phyloP scores from a whole-genome alignment of 1,140 invertebrate species.

The Caenorhabditis inopinata region DNA sequence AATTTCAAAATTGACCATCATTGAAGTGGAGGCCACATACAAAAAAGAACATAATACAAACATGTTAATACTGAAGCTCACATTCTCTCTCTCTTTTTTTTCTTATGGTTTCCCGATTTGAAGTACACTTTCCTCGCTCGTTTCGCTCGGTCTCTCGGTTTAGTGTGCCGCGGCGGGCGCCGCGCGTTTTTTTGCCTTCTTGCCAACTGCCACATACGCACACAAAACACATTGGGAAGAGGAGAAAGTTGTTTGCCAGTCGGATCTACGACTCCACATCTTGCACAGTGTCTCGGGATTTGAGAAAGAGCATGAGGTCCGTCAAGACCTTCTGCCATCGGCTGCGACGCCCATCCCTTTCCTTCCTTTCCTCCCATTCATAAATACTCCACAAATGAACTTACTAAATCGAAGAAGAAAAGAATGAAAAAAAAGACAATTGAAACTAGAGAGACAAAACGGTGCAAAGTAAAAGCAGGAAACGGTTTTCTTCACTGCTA shows the following conservation, averaged over 20 bases:
- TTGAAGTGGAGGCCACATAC: background rate
- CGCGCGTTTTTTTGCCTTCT: slow-evolving; percentile 30
- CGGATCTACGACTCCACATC: slow-evolving; percentile 28
- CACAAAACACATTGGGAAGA: slow-evolving; percentile 21
- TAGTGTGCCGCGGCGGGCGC: slow-evolving; percentile 19
- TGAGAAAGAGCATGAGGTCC: slow-evolving; percentile 27
- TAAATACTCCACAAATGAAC: slow-evolving; percentile 29
- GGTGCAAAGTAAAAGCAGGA: background rate
- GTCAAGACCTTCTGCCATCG: background rate
- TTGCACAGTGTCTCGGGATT: slow-evolving; percentile 20
- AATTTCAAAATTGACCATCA: slow-evolving; percentile 5
- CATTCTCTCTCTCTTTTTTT: background rate
- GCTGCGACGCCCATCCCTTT: slow-evolving; percentile 2
- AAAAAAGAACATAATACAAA: slow-evolving; percentile 29
- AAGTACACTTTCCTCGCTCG: background rate
- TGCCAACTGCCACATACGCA: slow-evolving; percentile 31
- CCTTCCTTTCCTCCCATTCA: background rate
- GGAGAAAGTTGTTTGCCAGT: slow-evolving; percentile 30
- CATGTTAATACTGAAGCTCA: slow-evolving; percentile 15
- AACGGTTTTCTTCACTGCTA: slow-evolving; percentile 3
- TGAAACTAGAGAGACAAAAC: background rate
- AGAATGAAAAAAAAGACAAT: background rate
- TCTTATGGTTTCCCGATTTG: slow-evolving; percentile 20
- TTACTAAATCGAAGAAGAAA: slow-evolving; percentile 18
- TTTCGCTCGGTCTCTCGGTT: background rate